Conservation (phyloP, 2,888 invertebrate genomes). For the Drosophila aldrichi region DNA sequence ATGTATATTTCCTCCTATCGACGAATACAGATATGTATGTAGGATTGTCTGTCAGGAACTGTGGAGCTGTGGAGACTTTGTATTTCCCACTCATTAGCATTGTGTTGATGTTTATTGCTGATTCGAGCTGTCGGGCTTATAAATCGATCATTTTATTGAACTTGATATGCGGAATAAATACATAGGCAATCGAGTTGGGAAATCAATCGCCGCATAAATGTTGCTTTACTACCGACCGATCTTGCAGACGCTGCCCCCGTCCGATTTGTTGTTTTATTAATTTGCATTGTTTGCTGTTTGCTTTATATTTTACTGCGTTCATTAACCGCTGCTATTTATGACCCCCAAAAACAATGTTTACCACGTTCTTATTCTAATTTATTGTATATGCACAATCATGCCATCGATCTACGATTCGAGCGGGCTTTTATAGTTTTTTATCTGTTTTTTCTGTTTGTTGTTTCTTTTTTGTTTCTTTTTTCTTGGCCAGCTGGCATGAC, state of each 20-base stretch:
- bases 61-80: not conserved
- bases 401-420: slow-evolving; percentile 63
- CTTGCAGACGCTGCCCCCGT: slow-evolving; percentile 45
- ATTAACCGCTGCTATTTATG: slow-evolving; percentile 66
- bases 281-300: slow-evolving; percentile 49
- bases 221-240: slow-evolving; percentile 37
- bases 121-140: slow-evolving; percentile 34
- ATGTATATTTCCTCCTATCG: not conserved
- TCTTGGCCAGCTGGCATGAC: slow-evolving; percentile 61
- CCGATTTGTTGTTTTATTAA: slow-evolving; percentile 40
- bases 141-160: slow-evolving; percentile 53
- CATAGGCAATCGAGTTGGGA: slow-evolving; percentile 46
- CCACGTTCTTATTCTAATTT: slow-evolving; percentile 76
- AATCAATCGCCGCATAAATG: slow-evolving; percentile 61
- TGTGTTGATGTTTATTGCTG: slow-evolving; percentile 46
- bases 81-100: slow-evolving; percentile 29
- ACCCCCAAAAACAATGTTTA: slow-evolving; percentile 64
- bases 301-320: slow-evolving; percentile 63
- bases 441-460: not conserved
- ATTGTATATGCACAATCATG: slow-evolving; percentile 46
- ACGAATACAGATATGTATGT: not conserved
- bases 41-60: not conserved
- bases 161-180: slow-evolving; percentile 50
- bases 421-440: slow-evolving; percentile 37
- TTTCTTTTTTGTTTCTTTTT: not conserved